Evolutionary conservation across 1,140 invertebrate species (phyloP).

Genomic region (Apis cerana): DNA sequence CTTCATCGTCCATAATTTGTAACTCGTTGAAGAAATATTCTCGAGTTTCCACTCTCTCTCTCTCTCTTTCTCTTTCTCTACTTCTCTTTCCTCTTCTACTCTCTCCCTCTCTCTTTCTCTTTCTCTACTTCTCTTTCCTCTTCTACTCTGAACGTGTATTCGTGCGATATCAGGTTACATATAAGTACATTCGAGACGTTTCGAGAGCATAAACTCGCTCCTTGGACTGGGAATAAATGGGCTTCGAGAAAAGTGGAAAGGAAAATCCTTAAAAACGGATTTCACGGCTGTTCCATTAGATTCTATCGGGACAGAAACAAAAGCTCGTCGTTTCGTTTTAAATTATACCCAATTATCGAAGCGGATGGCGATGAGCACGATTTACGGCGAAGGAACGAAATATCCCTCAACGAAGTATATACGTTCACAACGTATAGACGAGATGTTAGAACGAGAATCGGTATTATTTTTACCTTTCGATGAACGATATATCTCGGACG

Average conservation of each 20-base stretch:
- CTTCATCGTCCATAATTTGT: not conserved
- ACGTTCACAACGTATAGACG: too few relatives aligned
- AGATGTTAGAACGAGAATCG: too few relatives aligned
- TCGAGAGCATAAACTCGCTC: not conserved
- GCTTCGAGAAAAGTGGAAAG: not conserved
- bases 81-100: not conserved
- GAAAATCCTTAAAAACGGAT: constrained; percentile 30
- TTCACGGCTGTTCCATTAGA: constrained; percentile 44
- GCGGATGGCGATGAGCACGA: not conserved
- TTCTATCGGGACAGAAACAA: constrained; percentile 25
- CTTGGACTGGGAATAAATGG: not conserved
- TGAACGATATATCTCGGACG: too few relatives aligned
- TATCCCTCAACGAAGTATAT: too few relatives aligned
- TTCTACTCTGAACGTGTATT: not conserved
- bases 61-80: not conserved
- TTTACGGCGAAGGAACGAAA: not conserved
- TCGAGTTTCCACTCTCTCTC: not conserved
- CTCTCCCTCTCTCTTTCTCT: not conserved
- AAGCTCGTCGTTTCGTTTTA: not conserved
- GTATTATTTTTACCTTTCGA: too few relatives aligned
- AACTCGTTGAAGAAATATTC: not conserved
- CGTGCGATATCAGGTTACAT: too few relatives aligned
- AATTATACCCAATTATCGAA: not conserved
- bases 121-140: not conserved
- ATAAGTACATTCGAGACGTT: not conserved